phyloP scores from a whole-genome alignment of 2,113 vertebrate genomes.

The Callionymus lyra region DNA sequence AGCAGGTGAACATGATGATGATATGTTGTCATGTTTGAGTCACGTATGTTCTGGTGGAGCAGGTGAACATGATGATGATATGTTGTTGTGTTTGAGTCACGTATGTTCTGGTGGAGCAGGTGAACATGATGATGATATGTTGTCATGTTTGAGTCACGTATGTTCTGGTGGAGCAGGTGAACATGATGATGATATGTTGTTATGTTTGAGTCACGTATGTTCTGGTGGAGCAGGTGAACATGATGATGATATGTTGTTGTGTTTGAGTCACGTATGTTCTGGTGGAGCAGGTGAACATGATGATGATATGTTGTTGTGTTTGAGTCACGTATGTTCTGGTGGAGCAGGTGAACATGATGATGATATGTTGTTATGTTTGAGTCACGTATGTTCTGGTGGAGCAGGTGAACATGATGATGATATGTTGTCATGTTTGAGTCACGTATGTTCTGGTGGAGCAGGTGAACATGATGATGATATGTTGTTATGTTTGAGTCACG shows the following conservation, averaged over 20 bases:
- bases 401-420: conserved; percentile 69
- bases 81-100: no score
- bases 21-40: no score
- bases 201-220: no score
- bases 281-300: conserved; percentile 76
- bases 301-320: no score
- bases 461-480: conserved; percentile 61
- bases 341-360: conserved; percentile 73
- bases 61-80: conserved; percentile 67
- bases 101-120: conserved; percentile 87
- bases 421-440: no score
- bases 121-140: conserved; percentile 38
- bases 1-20: conserved; percentile 73
- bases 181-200: no score
- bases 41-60: conserved; percentile 83
- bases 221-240: conserved; percentile 81
- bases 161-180: conserved; percentile 85
- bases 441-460: conserved; percentile 85
- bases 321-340: no score
- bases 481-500: no score
- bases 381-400: conserved; percentile 84
- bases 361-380: no score
- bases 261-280: no score
- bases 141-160: no score
- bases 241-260: no score